Evolutionary conservation across 30 jellyfish, hydroid and myxozoan species (phyloP), one percentile per base, ranked within the genome.

Genomic region (Nemopilema nomurai): DNA sequence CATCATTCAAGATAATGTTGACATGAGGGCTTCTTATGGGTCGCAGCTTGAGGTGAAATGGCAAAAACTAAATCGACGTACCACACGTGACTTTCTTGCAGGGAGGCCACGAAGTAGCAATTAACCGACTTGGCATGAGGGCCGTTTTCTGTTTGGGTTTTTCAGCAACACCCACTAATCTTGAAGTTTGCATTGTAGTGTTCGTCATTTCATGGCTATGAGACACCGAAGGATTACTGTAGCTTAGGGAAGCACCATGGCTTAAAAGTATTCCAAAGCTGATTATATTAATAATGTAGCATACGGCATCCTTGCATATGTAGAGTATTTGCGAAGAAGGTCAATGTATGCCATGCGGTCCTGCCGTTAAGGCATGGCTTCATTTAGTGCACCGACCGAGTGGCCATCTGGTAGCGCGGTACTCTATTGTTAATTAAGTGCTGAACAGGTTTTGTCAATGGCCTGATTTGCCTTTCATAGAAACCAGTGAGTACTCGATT

Each of bases 201-300:
- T 41, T 41, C 13, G 57, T 41, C 57, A 41, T 41, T 41, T 41
- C 57, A 41, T 41, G 57, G 57, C 57, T 41, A 41, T 13, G 57
- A 41, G 57, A 41, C 57, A 41, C 57, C 57, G 57, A 41, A 3
- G 57, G 57, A 41, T 41, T 41, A 41, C 57, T 41, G 57, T 41
- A 41, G 57, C 57, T 41, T 41, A 41, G 6, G 13, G 13, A 13
- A 41, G 57, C 57, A 41, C 57, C 13, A 41, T 41, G 57, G 57
- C 81, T 25, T 26, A 8, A 71, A 71, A 71, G 27, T 53, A 71
- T 17, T 71, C 66, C 66, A 71, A 71, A 71, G 81, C 81, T 71
- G 81, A 71, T 71, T 71, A 71, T 21, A 71, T 71, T 71, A 71
- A 71, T 71, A 71, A 71, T 71, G 81, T 30, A 71, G 81, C 81